Base-by-base conservation (phyloP, 1,140 invertebrate species). In the Eufriesea mexicana region DNA sequence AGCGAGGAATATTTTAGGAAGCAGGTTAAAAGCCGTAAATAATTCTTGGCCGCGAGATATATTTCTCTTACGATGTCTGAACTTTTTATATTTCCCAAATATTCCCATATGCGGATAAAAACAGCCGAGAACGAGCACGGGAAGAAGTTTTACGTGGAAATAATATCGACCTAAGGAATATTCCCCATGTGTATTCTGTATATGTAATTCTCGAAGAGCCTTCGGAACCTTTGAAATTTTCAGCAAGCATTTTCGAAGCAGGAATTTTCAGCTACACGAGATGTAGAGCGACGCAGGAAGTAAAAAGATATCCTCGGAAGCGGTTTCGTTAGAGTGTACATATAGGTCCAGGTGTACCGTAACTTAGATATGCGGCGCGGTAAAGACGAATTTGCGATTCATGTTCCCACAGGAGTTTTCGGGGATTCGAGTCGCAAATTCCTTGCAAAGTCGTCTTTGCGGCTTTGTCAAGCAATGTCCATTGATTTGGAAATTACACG, bases 321-420 rank as follows among this genome's bases (percentile, higher is more conserved):
- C 83, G 86, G 76, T 87, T 88, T 85, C 71, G 68, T 82, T 87
- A 79, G 49, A 74, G 45, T 70, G 55, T 66, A 79, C 25, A 14
- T 57, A 59, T 73, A 73, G 59, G 62, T 80, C 25, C 28, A 28
- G 9, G 10, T 79, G 61, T 23, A 59, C 68, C 67, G 51, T 82
- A 81, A 88, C 66, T 66, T 20, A 28, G 57, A 62, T 66, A 73
- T 72, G 66, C 55, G 61, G 25, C 25, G 55, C 35, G n/a, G 70
- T 68, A 71, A 80, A 83, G 76, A 84, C 80, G 73, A 89, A 89
- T 88, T 86, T 89, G 86, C 77, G 86, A 88, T 88, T 89, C 87
- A 88, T 84, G 80, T 74, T 79, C 74, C 73, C 79, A 35, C 49
- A 54, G 76, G 76, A 73, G 47, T 80, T 86, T n/a, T 59, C 9